Base-by-base conservation (phyloP, 2,113 vertebrate species). In the Chionodraco myersi region DNA sequence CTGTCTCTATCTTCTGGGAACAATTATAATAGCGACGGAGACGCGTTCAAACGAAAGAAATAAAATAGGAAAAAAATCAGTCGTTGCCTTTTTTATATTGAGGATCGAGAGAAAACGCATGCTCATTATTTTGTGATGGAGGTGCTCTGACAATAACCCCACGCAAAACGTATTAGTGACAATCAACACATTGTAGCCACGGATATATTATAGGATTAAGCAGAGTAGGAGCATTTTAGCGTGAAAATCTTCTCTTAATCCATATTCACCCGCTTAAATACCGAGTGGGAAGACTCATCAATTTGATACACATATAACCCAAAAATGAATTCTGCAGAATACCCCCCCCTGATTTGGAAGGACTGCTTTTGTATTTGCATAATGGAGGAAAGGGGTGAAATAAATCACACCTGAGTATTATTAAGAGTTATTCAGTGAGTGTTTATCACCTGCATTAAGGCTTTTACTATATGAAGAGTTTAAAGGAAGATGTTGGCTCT, bases 171-270 rank as follows among this genome's bases (percentile, higher is more conserved):
- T 45, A 94, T 94, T 94, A 93, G 87, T 94, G 93, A 91, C 93
- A 93, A 90, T 94, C 93, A 93, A 79, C 86, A 91, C 91, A 93
- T 92, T 92, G 88, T 92, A 77, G 85, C 82, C 63, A 0, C 52
- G 85, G 79, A 90, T 82, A 91, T 85, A 91, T 92, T 86, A 90
- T 72, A 45, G 93, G 94, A 94, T 95, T 94, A 93, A 81, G 76
- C 79, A 74, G 85, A 87, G 88, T 71, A 60, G 83, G 82, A 91
- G 90, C 86, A 87, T 94, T 7, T 93, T 88, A 91, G 87, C 80
- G 88, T 91, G 92, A 56, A 94, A 94, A 93, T 91, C 89, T 91
- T 60, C 80, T 72, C 86, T 86, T 92, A 94, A 93, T 94, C 92
- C 94, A 92, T 61, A 90, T 89, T 91, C 88, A 91, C 86, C 66